Base-by-base conservation (phyloP, 2,888 invertebrate genomes). In the Pristionchus exspectatus region DNA sequence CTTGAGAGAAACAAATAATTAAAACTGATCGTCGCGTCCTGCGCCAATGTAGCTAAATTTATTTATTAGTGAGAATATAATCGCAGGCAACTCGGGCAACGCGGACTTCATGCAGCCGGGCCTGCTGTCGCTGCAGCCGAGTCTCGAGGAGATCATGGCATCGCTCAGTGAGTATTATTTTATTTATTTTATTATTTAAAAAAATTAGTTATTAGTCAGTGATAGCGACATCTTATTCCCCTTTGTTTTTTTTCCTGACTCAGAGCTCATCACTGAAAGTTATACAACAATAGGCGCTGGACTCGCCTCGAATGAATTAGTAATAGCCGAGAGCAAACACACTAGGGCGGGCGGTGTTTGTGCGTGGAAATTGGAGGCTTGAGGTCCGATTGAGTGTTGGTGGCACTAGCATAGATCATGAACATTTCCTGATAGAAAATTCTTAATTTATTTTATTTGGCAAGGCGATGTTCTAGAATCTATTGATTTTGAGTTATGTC, bases 71-170 rank as follows among this genome's bases (percentile, higher is more conserved):
- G n/a, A 21, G 27, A 27, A 5, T 1, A 33, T 16, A 56, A 7
- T 59, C 30, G 21, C 84, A 84, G 84, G 84, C 56, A 84, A 56
- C 33, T 84, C 84, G 56, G 95, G 95, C 86, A 97, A 94, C 89
- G 94, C 95, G 12, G 95, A 99, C 96, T 98, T 99, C 95, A 98
- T 99, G 95, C 99, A 99, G 96, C 99, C 99, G 88, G 98, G 98
- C 95, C 96, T 99, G 95, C 97, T 98, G 72, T 98, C 98, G 89
- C 96, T 99, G 91, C 99, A 99, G 96, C 99, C 99, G 92, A 98
- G 93, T 81, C 90, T 95, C 69, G 95, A 95, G 81, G 95, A 95
- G 83, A 95, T 95, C 59, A 95, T 94, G 94, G 90, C 90, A 50
- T 83, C 66, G 16, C 69, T 83, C 27, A 66, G 83, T 87, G 2